Evolutionary conservation across 2,113 vertebrate genomes (phyloP), one percentile per base, ranked within the genome.

Genomic region (Otus sunia): DNA sequence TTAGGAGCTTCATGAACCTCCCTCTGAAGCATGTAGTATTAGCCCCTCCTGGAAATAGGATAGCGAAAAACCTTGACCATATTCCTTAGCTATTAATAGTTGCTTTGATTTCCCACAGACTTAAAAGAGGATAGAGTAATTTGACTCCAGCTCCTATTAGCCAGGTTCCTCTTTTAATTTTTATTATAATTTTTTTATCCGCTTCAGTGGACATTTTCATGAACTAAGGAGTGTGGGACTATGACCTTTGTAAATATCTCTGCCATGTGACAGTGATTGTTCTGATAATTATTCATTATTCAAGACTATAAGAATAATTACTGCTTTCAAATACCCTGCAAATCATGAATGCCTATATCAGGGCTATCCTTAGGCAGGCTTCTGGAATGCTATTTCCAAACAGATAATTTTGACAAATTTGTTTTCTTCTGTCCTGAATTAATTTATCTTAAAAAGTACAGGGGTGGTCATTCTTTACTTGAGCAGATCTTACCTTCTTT

Each of bases 211-310:
- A 67, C 53, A n/a, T 91, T 77, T 86, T 95, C 52, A 56, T 92
- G 39, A 93, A 94, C 23, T 86, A 63, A 93, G 60, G 52, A 68
- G 32, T 15, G 32, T 50, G 56, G 27, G 52, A 87, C 72, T 84
- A 29, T 72, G 75, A 86, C 64, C 56, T 89, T 86, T 91, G 52
- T 81, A 91, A 96, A 91, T 77, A 90, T 78, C n/a, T 86, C 55
- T 93, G 82, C 45, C 39, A 90, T 37, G 72, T 92, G 74, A 88
- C 68, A 91, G 43, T 81, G 73, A 88, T 63, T 95, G 55, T 94
- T 97, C 64, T 67, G 43, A 82, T 85, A 96, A 93, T 85, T 94
- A 63, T 64, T 92, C 56, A 77, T 84, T 86, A 84, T 88, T 89
- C 90, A 39, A 91, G 47, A 82, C 41, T 77, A n/a, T 62, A 62